A percentile compares a stretch with the other conserved stretches of the same genome.
These are phyloP conservation scores for Onchidella celtica DNA, from an alignment of 2,888 invertebrate species.

Conservation along the genomic window DNA sequence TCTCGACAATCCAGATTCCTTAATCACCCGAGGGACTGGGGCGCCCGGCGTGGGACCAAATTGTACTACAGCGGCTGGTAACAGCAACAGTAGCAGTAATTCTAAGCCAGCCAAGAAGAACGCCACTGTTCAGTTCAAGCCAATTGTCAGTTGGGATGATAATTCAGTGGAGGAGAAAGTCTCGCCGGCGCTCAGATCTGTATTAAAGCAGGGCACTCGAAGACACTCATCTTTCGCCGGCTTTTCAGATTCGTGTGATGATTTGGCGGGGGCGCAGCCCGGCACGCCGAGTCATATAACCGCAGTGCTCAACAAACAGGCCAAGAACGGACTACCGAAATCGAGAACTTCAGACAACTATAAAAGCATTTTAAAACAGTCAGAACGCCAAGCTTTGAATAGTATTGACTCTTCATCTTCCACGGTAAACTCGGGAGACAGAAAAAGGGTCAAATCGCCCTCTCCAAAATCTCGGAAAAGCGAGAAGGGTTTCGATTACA, in stretches of 20 bases:
- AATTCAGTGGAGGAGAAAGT: constrained; percentile 11
- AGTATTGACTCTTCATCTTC: constrained; percentile 17
- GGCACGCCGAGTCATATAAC: neutral
- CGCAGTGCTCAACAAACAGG: constrained; percentile 17
- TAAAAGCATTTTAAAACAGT: constrained; percentile 42
- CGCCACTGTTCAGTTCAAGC: constrained; percentile 48
- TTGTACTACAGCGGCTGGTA: neutral
- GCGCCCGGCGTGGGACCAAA: neutral
- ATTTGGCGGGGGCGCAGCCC: neutral
- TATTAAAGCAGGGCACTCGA: constrained; percentile 41
- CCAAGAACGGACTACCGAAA: constrained; percentile 40
- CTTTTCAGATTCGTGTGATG: constrained; percentile 40
- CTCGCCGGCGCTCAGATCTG: constrained; percentile 43
- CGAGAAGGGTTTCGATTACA: constrained; percentile 38
- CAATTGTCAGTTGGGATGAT: constrained; percentile 47
- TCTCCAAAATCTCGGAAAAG: constrained; percentile 39
- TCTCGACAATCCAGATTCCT: constrained; percentile 12
- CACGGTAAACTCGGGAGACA: neutral
- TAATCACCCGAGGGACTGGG: constrained; percentile 3
- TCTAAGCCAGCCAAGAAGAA: constrained; percentile 19
- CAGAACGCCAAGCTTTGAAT: neutral
- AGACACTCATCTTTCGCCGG: constrained; percentile 50
- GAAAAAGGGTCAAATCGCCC: constrained; percentile 39
- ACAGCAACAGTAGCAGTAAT: neutral
- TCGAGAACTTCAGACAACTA: constrained; percentile 47